Conservation (phyloP, 2,888 invertebrate genomes). For the Eupithecia centaureata region DNA sequence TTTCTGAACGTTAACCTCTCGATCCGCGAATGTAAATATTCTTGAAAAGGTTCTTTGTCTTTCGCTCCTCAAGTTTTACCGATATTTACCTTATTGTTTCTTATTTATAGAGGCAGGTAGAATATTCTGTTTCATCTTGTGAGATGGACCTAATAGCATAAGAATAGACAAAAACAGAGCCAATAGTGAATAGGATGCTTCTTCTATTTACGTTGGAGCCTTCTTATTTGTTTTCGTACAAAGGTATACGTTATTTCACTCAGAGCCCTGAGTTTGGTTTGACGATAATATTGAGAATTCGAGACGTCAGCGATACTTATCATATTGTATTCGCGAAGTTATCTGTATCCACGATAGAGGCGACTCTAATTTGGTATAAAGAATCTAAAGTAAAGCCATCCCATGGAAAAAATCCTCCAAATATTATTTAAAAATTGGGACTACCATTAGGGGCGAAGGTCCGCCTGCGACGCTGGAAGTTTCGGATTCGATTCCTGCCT, state of each 20-base stretch:
- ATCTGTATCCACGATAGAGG: background rate
- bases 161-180: too few relatives aligned
- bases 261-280: background rate
- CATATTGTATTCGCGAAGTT: background rate
- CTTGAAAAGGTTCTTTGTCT: constrained; percentile 2
- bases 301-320: too few relatives aligned
- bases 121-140: constrained; percentile 21
- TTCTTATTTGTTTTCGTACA: background rate
- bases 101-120: constrained; percentile 18
- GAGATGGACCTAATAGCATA: constrained; percentile 19
- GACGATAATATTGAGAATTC: too few relatives aligned
- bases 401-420: too few relatives aligned
- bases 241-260: background rate
- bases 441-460: too few relatives aligned
- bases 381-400: too few relatives aligned
- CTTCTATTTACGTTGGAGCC: too few relatives aligned
- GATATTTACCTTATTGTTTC: constrained; percentile 22
- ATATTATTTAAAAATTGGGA: too few relatives aligned
- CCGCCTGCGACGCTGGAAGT: too few relatives aligned
- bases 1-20: background rate
- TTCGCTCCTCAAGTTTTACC: constrained; percentile 5
- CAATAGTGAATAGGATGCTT: background rate
- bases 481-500: too few relatives aligned
- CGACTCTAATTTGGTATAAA: too few relatives aligned
- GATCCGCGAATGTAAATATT: background rate